Evolutionary conservation across 2,888 invertebrate species (phyloP), one percentile per base, ranked within the genome.

Genomic region (Mimachlamys varia): DNA sequence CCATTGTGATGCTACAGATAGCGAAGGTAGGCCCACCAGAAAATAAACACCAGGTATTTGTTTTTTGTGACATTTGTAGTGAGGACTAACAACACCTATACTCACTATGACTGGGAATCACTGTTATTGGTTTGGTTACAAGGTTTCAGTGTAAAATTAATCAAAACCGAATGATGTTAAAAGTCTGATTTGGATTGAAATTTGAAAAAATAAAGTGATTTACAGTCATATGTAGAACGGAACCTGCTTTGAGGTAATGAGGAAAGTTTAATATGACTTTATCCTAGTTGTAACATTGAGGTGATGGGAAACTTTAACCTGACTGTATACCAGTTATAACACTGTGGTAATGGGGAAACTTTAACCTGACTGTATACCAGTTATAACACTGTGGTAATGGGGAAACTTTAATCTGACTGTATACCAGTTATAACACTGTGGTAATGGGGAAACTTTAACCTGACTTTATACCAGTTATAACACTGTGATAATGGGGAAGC

Each of bases 1-100:
- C 99, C 95, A 99, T 99, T 97, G 99, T 99, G 94, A 98, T 99
- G 96, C 97, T 99, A 95, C 99, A 99, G 98, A 99, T 99, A 97
- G 99, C 99, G 95, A 99, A 99, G 98, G 98, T 98, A 97, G 76
- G 76, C 76, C 27, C 76, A 27, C 7, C 76, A 76, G 76, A 76
- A 76, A 76, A 76, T 76, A 76, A 33, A 33, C 15, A 76, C 27
- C 12, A 76, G 76, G 76, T 76, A 76, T 76, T 76, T 58, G 27
- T 27, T 76, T 76, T 76, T 76, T 76, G 27, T 33, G 13, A 22
- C 33, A 33, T 33, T 76, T 33, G 19, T 12, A 10, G 22, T 2
- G 33, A 76, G 76, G 76, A 76, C 76, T 76, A 76, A 76, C 76
- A 22, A 27, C 17, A 33, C 33, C 33, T 76, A 33, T 33, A 58